Base-by-base conservation (phyloP, 2,797 vertebrate species). In the Labroides dimidiatus region DNA sequence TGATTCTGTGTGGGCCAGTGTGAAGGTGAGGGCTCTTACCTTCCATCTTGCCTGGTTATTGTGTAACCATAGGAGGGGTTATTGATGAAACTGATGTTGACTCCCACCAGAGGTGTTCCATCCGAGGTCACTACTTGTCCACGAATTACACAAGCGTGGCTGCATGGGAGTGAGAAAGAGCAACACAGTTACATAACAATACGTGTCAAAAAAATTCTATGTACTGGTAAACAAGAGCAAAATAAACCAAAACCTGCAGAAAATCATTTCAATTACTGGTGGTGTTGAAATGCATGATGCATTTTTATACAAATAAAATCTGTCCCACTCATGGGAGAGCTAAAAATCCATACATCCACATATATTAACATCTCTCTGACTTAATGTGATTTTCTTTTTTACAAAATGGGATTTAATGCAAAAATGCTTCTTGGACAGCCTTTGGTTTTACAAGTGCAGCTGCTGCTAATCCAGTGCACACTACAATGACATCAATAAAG, bases 91-190 rank as follows among this genome's bases (percentile, higher is more conserved):
- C 96, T 99, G 94, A 99, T 95, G 90, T 99, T 99, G 82, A 99
- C 98, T 27, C 98, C 98, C 21, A 99, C 97, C 63, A 99, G 93
- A 0, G 98, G 97, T 4, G 97, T 99, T 37, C 97, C 96, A 39
- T 99, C 98, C 0, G 96, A 96, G 0, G 98, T 99, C 86, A 99
- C 96, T 64, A 98, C 98, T 89, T 99, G 97, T 73, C 98, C 98
- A 75, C 98, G 96, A 54, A 99, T 99, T 71, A 99, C 98, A 88
- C 97, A 99, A 0, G 96, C 96, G 0, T 99, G 97, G 63, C 98
- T 99, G 91, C 7, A 56, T 1, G 54, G n/a, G 44, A 78, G 20
- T 57, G 45, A 68, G 44, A 50, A 15, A 49, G 23, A 66, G 20
- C 54, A 17, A 37, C 23, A 47, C 11, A 21, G 24, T 47, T 36